A percentile compares a stretch with the other conserved stretches of the same genome.
Conservation (phyloP, 30 jellyfish, hydroid and myxozoan genomes). For the Pelagia noctiluca region DNA sequence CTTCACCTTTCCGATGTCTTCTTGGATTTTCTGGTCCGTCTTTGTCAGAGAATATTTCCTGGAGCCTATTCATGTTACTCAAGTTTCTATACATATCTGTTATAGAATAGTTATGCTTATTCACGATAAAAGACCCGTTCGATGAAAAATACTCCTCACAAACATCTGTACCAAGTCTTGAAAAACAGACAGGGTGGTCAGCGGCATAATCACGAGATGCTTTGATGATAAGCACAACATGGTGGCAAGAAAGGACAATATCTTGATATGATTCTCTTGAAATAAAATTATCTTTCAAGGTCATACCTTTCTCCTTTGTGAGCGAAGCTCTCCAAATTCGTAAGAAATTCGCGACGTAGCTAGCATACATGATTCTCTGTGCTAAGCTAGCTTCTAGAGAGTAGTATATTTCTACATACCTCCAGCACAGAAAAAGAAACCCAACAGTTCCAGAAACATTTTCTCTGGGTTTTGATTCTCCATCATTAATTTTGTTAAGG, state of each 20-base stretch:
- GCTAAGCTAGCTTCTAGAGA: not conserved
- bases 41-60: slow-evolving; percentile 30
- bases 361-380: not conserved
- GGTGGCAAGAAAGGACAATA: slow-evolving; percentile 28
- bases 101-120: slow-evolving; percentile 28
- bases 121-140: slow-evolving; percentile 21
- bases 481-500: slow-evolving; percentile 1
- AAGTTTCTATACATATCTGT: slow-evolving; percentile 37
- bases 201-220: slow-evolving; percentile 35
- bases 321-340: slow-evolving; percentile 50
- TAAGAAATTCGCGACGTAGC: slow-evolving; percentile 5
- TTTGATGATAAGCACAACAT: slow-evolving; percentile 1
- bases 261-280: slow-evolving; percentile 32
- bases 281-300: slow-evolving; percentile 12
- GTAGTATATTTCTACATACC: slow-evolving; percentile 1
- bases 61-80: slow-evolving; percentile 38
- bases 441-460: not conserved
- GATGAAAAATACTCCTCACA: slow-evolving; percentile 44
- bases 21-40: slow-evolving; percentile 40
- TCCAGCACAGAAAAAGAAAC: slow-evolving; percentile 1
- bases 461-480: not conserved
- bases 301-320: slow-evolving; percentile 7
- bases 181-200: slow-evolving; percentile 26
- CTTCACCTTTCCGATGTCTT: slow-evolving; percentile 26
- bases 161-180: slow-evolving; percentile 42